Base-by-base conservation (phyloP, 2,113 vertebrate genomes). In the Gambusia affinis region DNA sequence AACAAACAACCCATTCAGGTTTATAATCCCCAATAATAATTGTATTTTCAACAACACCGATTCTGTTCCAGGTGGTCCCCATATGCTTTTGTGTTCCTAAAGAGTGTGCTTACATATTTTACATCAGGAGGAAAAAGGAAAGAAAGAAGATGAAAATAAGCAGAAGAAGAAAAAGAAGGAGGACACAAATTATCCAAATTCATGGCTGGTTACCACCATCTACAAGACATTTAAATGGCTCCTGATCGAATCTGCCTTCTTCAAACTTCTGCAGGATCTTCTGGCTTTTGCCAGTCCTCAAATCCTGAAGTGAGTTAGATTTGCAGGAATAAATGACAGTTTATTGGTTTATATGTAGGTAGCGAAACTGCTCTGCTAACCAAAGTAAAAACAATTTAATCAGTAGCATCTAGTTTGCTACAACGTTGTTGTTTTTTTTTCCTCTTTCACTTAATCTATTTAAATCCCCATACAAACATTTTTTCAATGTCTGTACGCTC, bases 231-330 rank as follows among this genome's bases (percentile, higher is more conserved):
- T 96, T 85, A 66, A 76, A 42, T 0, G 67, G 57, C 24, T 94
- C 17, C 88, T 98, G 47, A 1, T 96, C 10, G 85, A 96, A 22
- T 94, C 96, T 0, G 96, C 95, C 66, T 1, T 93, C 27, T 94
- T 96, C 70, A 99, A 99, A 85, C 3, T 97, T 7, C 37, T 97
- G 3, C 84, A 97, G 0, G 98, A 99, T 57, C 0, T 86, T 8
- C 70, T 97, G 3, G 0, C 90, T 11, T 99, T 99, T 85, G 81
- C 83, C 80, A 98, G 93, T 75, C 98, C 98, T 29, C 98, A 97
- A 83, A 87, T 99, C 35, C 94, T 98, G 15, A 99, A 98, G 98
- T 99, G 85, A 19, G 44, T 47, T 47, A 19, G 15, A 6, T 47
- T 19, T 47, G 14, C 5, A 19, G 44, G 35, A 35, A 35, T 35